These are phyloP conservation scores for Neofelis nebulosa DNA, from an alignment of 2,113 vertebrate genomes.

Conservation along the genomic window DNA sequence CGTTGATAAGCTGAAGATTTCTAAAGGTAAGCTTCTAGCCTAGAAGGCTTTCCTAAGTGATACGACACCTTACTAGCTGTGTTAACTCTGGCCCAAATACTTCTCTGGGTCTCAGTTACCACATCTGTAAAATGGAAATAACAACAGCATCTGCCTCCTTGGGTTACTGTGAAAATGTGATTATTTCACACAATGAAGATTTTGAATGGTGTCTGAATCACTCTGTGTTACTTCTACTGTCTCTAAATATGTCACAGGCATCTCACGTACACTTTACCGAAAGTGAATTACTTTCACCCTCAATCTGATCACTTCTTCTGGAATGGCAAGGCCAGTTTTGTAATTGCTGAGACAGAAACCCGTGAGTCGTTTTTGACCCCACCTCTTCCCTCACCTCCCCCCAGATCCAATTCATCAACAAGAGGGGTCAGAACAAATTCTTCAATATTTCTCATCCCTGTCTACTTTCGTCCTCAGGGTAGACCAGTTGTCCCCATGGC, in stretches of 20 bases:
- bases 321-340: not conserved
- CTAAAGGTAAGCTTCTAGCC: not conserved
- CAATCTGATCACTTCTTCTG: not conserved
- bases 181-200: not conserved
- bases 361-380: not conserved
- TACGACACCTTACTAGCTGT: not conserved
- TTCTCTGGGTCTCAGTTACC: not conserved
- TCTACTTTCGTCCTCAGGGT: not conserved
- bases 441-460: not conserved
- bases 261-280: not conserved
- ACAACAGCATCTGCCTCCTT: not conserved
- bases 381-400: not conserved
- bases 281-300: not conserved
- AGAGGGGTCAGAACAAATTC: not conserved
- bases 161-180: not conserved
- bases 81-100: not conserved
- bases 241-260: not conserved
- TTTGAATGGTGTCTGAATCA: not conserved
- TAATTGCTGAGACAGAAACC: not conserved
- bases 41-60: not conserved
- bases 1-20: not conserved
- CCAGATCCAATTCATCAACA: not conserved
- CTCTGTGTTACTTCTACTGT: not conserved
- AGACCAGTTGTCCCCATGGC: not conserved
- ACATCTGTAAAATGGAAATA: not conserved